Base-by-base conservation (phyloP, 2,113 vertebrate species). In the Sialia sialis region DNA sequence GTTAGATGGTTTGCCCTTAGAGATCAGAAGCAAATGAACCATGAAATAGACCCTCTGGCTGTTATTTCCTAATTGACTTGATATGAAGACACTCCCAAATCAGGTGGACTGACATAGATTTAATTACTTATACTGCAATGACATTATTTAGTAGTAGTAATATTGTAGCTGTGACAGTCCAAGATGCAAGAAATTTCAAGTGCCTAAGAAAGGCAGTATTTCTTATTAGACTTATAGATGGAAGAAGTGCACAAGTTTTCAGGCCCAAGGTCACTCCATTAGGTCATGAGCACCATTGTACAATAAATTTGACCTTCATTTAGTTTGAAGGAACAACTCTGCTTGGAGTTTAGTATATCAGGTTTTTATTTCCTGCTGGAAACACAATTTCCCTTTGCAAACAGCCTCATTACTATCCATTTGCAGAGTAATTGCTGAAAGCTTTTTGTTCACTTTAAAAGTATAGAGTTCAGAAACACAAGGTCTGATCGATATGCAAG, bases 11-110 rank as follows among this genome's bases (percentile, higher is more conserved):
- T 94, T 91, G 87, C 80, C 96, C 92, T 97, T 75, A 88, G 96
- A 97, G 95, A 97, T 88, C 92, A 63, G 87, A 96, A 94, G 78
- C 89, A 96, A 97, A 93, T 90, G 96, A 96, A 97, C 92, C 66
- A 87, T 91, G 96, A 98, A 97, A 97, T 11, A 87, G 92, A 96
- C 86, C 91, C 96, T 97, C 93, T 96, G 93, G 89, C 87, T 96
- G 63, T 95, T 90, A 77, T 78, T 93, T 95, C 72, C 90, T 97
- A 96, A 97, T 96, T 96, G 96, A 73, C 63, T 95, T 87, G 83
- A 96, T 74, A 63, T 38, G 72, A 81, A 96, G 84, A 90, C 86
- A 95, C 87, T 89, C 94, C 79, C 81, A 95, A 27, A 96, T 92
- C 96, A 95, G 92, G 84, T 79, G 63, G 74, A 93, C 76, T 75